These are phyloP conservation scores for Dipus sagitta DNA, from an alignment of 2,797 vertebrate genomes.

Conservation along the genomic window DNA sequence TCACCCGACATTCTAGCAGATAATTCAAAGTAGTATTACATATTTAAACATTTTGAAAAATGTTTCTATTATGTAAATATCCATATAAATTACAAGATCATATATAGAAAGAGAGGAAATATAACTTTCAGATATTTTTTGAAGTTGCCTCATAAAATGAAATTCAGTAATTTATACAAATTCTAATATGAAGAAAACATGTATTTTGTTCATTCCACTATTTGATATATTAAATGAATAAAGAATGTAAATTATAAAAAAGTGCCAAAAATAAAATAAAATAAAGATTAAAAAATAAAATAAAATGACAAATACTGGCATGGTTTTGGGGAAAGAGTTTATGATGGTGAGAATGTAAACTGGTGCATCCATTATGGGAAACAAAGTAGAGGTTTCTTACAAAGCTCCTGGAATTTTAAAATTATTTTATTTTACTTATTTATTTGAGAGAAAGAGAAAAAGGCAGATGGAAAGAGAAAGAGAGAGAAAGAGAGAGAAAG, in stretches of 20 bases:
- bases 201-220: not conserved
- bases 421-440: no score
- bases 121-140: conserved; percentile 42
- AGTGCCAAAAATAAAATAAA: no score
- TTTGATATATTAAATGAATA: conserved; percentile 49
- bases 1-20: conserved; percentile 41
- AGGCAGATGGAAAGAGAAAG: no score
- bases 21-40: conserved; percentile 16
- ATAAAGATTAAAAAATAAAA: no score
- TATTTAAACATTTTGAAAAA: conserved; percentile 41
- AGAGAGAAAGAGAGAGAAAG: no score
- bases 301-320: no score
- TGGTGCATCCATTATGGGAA: no score
- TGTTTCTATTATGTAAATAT: not conserved
- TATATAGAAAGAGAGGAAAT: not conserved
- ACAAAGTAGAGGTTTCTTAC: no score
- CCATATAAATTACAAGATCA: conserved; percentile 14
- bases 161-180: conserved; percentile 44
- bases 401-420: no score
- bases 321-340: no score
- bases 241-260: conserved; percentile 56
- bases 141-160: conserved; percentile 3
- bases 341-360: no score
- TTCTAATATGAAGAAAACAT: conserved; percentile 40
- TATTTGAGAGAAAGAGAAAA: no score